Evolutionary conservation across 2,113 vertebrate species (phyloP).

Genomic region (Podocnemis expansa): DNA sequence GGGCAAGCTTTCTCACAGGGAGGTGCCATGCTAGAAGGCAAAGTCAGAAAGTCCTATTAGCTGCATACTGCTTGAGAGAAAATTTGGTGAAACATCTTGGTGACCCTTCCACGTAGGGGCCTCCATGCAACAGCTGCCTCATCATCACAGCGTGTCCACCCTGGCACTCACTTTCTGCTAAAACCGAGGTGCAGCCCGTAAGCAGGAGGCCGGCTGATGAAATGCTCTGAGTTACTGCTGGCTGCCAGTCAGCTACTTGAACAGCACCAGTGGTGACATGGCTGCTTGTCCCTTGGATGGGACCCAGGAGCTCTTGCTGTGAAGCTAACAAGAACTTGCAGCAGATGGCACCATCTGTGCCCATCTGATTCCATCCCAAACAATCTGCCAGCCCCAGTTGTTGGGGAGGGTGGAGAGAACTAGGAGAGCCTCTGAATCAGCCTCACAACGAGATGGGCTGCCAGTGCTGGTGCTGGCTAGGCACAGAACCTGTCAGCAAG

Average conservation of each 20-base stretch:
- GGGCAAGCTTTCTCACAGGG: neutral
- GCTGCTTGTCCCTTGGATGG: neutral
- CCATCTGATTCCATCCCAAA: neutral
- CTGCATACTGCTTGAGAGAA: neutral
- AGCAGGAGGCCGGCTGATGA: neutral
- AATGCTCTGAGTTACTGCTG: neutral
- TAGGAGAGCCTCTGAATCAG: neutral
- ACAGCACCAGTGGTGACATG: neutral
- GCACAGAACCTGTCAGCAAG: neutral
- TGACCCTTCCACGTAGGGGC: no score
- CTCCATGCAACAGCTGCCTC: neutral
- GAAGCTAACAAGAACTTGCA: fast-evolving
- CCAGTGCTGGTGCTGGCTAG: fast-evolving
- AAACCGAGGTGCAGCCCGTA: neutral
- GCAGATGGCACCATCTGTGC: neutral
- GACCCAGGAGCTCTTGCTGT: neutral
- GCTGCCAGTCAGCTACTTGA: neutral
- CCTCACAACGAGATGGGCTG: neutral
- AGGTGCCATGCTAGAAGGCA: neutral
- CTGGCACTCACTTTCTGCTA: neutral
- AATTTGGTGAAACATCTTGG: neutral
- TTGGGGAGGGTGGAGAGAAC: neutral
- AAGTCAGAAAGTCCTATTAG: no score
- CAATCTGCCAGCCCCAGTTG: neutral
- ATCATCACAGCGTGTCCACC: neutral